phyloP scores from a whole-genome alignment of 2,113 vertebrate species.

The Edolisoma coerulescens region DNA sequence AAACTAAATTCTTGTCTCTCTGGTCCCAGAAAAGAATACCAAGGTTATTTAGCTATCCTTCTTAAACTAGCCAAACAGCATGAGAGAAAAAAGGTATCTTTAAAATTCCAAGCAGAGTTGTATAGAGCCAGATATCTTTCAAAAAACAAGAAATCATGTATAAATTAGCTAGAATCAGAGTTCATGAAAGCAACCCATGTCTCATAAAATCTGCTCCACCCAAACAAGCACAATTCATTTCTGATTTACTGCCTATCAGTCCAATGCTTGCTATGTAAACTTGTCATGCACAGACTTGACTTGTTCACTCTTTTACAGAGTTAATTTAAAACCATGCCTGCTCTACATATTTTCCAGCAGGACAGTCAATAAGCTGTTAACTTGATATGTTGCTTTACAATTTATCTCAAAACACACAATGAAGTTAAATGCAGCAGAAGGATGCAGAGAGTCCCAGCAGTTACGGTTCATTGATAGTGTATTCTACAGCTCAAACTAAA shows the following conservation, averaged over 20 bases:
- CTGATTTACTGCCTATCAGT: background rate
- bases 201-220: background rate
- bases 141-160: background rate
- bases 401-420: background rate
- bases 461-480: background rate
- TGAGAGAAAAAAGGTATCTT: background rate
- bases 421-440: constrained; percentile 17
- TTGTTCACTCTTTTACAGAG: background rate
- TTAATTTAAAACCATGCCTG: background rate
- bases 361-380: constrained; percentile 17
- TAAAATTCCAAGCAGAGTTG: background rate
- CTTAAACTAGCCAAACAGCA: background rate
- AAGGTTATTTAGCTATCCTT: background rate
- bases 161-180: background rate
- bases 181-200: background rate
- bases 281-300: background rate
- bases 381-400: background rate
- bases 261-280: background rate
- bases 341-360: constrained; percentile 8
- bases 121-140: background rate
- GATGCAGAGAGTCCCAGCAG: background rate
- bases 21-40: background rate
- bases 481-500: background rate
- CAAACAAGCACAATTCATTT: background rate
- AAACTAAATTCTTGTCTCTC: background rate